These are phyloP conservation scores for Sinocyclocheilus maitianheensis DNA, from an alignment of 2,113 vertebrate genomes.

Conservation along the genomic window DNA sequence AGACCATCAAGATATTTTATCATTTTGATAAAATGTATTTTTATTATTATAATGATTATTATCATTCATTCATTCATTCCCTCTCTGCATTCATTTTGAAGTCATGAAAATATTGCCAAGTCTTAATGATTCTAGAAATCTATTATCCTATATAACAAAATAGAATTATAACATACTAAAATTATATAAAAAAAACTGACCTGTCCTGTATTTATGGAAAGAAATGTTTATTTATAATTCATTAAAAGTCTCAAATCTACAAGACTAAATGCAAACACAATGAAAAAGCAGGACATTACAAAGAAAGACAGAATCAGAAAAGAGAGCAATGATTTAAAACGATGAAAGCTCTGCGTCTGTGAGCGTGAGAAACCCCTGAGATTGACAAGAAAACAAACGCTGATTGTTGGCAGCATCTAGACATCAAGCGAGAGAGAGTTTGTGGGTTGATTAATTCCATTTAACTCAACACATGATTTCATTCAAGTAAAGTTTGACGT, in stretches of 20 bases:
- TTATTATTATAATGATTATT: too few relatives aligned
- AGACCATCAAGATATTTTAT: background rate
- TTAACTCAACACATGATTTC: conserved; percentile 61
- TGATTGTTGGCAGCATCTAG: conserved; percentile 56
- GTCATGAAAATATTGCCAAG: too few relatives aligned
- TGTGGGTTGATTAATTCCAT: conserved; percentile 68
- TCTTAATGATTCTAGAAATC: too few relatives aligned
- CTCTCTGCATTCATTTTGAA: too few relatives aligned
- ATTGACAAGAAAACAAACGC: conserved; percentile 66
- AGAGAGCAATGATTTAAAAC: conserved; percentile 59
- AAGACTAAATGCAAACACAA: conserved; percentile 24
- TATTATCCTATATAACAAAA: too few relatives aligned
- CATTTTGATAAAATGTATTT: background rate
- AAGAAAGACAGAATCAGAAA: conserved; percentile 44
- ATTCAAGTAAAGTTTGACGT: conserved; percentile 68
- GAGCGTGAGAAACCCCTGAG: conserved; percentile 73
- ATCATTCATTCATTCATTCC: too few relatives aligned
- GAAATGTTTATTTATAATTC: conserved; percentile 13
- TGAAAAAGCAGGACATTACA: background rate
- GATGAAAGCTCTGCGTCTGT: conserved; percentile 47
- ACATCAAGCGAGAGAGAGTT: conserved; percentile 58
- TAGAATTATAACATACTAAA: too few relatives aligned
- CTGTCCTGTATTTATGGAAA: background rate
- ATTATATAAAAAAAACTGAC: background rate
- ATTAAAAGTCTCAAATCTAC: background rate